Conservation (phyloP, 1,140 invertebrate species). For the Pseudachorutes palmiensis region DNA sequence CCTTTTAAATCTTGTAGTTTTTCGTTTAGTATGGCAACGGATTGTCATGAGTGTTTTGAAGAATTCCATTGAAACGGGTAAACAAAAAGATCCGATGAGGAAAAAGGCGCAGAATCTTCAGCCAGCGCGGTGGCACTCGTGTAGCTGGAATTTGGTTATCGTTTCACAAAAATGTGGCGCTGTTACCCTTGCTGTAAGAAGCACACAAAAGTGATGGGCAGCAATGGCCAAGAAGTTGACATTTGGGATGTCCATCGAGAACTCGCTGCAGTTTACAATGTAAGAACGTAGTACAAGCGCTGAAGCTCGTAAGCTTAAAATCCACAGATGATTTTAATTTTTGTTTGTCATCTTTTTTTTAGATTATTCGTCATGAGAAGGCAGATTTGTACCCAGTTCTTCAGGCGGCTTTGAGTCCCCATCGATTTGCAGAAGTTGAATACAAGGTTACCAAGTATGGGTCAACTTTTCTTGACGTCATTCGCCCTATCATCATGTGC, state of each 20-base stretch:
- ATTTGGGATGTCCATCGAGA: slow-evolving; percentile 3
- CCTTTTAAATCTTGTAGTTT: too few species aligned
- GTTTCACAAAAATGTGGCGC: background rate
- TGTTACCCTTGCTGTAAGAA: background rate
- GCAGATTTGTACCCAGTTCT: background rate
- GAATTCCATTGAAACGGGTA: too few species aligned
- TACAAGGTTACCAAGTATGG: background rate
- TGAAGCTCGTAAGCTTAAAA: background rate
- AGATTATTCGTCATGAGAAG: background rate
- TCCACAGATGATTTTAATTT: background rate
- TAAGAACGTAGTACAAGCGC: background rate
- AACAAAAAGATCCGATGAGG: too few species aligned
- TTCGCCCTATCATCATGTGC: background rate
- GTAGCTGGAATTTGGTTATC: too few species aligned
- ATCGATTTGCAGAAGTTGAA: background rate
- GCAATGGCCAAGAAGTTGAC: background rate
- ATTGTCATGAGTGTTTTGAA: too few species aligned
- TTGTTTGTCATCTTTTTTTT: background rate
- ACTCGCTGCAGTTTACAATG: background rate
- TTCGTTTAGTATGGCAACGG: too few species aligned
- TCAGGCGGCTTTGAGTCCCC: background rate
- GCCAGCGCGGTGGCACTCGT: too few species aligned
- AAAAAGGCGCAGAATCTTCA: too few species aligned
- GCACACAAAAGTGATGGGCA: background rate
- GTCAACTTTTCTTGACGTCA: background rate